Percentiles rank a stretch among this genome's conserved stretches.
phyloP scores from a whole-genome alignment of 2,797 vertebrate species.

The Pseudocheirus occidentalis region DNA sequence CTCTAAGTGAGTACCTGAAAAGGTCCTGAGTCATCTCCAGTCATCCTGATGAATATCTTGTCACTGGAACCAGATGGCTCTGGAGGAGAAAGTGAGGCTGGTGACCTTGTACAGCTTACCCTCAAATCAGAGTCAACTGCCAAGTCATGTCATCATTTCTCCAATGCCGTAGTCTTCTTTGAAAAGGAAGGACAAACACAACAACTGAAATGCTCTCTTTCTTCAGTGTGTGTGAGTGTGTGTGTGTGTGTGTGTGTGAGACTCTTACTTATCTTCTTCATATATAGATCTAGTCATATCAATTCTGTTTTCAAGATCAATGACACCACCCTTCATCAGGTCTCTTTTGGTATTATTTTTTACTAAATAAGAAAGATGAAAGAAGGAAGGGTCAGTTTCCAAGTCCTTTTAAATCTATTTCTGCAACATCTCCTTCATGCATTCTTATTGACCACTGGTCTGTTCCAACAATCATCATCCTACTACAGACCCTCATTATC shows the following conservation, averaged over 20 bases:
- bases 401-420: neutral
- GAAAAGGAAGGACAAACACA: too few relatives aligned
- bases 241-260: neutral
- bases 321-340: neutral
- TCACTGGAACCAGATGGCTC: too few relatives aligned
- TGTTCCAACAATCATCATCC: too few relatives aligned
- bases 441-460: neutral
- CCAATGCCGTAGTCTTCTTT: neutral
- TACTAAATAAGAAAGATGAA: neutral
- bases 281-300: neutral
- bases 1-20: too few relatives aligned
- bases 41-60: too few relatives aligned
- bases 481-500: neutral
- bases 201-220: neutral
- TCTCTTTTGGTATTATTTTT: neutral
- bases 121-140: too few relatives aligned
- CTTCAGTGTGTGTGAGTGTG: neutral
- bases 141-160: too few relatives aligned
- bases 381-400: neutral
- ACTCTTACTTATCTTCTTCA: neutral
- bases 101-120: too few relatives aligned
- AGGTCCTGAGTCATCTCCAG: too few relatives aligned
- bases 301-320: neutral
- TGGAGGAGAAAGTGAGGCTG: too few relatives aligned
- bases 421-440: neutral